Evolutionary conservation across 2,113 vertebrate species (phyloP), one percentile per base, ranked within the genome.

Genomic region (Monopterus albus): DNA sequence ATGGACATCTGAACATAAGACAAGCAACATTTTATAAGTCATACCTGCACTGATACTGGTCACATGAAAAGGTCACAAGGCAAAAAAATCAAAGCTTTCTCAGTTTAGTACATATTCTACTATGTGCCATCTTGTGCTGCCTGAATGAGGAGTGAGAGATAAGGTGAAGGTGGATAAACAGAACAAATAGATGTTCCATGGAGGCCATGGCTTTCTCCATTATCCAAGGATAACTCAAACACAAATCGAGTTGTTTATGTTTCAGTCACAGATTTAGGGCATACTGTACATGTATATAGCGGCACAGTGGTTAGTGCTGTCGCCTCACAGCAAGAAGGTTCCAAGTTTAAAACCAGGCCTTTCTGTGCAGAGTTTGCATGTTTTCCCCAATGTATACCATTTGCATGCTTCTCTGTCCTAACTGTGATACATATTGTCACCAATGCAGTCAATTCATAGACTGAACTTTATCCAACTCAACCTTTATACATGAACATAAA

Each of bases 171-270:
- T 49, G 42, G 55, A 62, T 53, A n/a, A 51, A 62, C 65, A 70
- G 71, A 68, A 74, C 58, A 38, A 9, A 74, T 75, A 66, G 35
- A 65, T 59, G 65, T 85, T 75, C 58, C 59, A 67, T 13, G 20
- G 49, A 78, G 67, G 53, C 60, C 29, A 3, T 13, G 29, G 65
- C 63, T 49, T 56, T 73, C 79, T 87, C 51, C 15, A 71, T 78
- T 82, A 79, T 76, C 71, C 81, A 76, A 73, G 80, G 88, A 79
- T 78, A 80, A 72, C 82, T 70, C 31, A n/a, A n/a, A n/a, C n/a
- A 7, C 78, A 85, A 81, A 88, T 86, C 52, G 75, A 86, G 76
- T 56, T 89, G 70, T 88, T 88, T 77, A 75, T 55, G 82, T 85
- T 75, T 77, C 77, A 60, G 45, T 52, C 69, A 47, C n/a, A n/a